Evolutionary conservation across 2,113 vertebrate species (phyloP), one percentile per base, ranked within the genome.

Genomic region (Cephalopholis sonnerati): DNA sequence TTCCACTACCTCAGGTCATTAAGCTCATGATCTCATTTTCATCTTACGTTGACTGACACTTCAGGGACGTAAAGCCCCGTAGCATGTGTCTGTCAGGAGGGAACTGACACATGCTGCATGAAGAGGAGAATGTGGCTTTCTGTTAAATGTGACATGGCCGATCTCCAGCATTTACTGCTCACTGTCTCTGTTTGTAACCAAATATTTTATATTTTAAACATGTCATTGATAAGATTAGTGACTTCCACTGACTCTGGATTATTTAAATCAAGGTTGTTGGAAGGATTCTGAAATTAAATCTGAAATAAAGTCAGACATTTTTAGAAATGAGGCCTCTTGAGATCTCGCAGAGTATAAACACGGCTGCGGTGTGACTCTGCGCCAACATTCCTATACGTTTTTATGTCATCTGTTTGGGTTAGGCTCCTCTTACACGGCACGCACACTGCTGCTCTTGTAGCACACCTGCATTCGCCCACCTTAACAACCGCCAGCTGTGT

Each of bases 381-480:
- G 86, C 63, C 76, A 68, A 82, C 81, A 72, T 74, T 82, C 64
- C 64, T 61, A n/a, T 25, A 68, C 1, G 32, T 84, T 81, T 91
- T 25, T 77, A 65, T 90, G 89, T 87, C 82, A 93, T 90, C 55
- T 92, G 77, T 91, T 91, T 91, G 76, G 48, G 44, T 86, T 67
- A 13, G 64, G 79, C 72, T 90, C 81, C 29, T 17, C 58, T 87
- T 87, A 80, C 81, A 51, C 18, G 7, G 50, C 27, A 32, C 27
- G 3, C 86, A 91, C 80, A 85, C 85, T 82, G 87, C 84, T 16
- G 69, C 82, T 77, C 78, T 87, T 85, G 81, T 71, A 39, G 50
- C 79, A 0, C 92, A 93, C 91, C 92, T 92, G 92, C 85, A 65
- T 67, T 81, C 18, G 55, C 79, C 89, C 90, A 82, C 84, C 91